phyloP scores from a whole-genome alignment of 2,113 vertebrate species.

The Phaethornis superciliosus region DNA sequence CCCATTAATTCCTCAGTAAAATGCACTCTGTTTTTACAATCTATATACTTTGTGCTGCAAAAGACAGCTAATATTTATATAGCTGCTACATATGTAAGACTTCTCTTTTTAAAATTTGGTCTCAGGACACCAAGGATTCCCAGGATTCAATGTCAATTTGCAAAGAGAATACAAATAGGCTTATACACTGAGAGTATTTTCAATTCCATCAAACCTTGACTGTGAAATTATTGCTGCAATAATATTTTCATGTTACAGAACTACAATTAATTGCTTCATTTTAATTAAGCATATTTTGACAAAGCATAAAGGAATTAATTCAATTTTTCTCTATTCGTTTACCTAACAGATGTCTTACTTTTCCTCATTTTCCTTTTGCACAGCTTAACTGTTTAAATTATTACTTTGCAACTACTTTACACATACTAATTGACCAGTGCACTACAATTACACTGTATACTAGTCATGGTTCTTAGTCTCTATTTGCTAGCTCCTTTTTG shows the following conservation, averaged over 20 bases:
- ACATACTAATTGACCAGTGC: conserved; percentile 59
- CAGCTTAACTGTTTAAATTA: conserved; percentile 48
- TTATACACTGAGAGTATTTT: conserved; percentile 1
- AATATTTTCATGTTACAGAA: conserved; percentile 17
- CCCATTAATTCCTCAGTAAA: not conserved
- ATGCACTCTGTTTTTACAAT: not conserved
- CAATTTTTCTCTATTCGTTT: conserved; percentile 26
- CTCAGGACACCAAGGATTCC: not conserved
- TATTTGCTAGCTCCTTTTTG: not conserved
- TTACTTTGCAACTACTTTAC: conserved; percentile 46
- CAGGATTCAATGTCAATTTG: not conserved
- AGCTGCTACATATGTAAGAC: not conserved
- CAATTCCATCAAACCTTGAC: conserved; percentile 31
- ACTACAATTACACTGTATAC: conserved; percentile 38
- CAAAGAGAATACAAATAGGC: not conserved
- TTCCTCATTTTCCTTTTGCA: conserved; percentile 26
- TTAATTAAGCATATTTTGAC: conserved; percentile 60
- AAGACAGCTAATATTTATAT: not conserved
- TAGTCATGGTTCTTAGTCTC: conserved; percentile 10
- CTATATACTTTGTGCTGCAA: not conserved
- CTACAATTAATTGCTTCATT: conserved; percentile 52
- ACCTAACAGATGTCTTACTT: conserved; percentile 37
- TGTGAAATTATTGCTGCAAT: conserved; percentile 37
- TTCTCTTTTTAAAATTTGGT: not conserved
- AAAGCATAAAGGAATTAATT: conserved; percentile 40